Conservation (phyloP, 2,888 invertebrate genomes). For the Agrotis ipsilon region DNA sequence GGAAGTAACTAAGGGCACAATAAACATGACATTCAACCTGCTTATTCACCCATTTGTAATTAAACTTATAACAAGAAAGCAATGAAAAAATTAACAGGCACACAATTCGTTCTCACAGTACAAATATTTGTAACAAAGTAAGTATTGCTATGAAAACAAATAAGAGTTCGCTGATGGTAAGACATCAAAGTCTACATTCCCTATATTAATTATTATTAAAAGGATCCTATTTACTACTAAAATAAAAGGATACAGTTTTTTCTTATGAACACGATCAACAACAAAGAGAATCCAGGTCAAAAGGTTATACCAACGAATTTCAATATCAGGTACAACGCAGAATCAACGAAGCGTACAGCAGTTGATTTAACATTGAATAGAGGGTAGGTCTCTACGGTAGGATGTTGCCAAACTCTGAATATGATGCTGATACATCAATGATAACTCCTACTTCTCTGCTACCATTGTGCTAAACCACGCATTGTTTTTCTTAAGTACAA, state of each 20-base stretch:
- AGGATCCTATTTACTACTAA: no score
- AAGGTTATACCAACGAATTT: slow-evolving; percentile 49
- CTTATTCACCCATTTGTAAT: no score
- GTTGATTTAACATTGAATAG: slow-evolving; percentile 75
- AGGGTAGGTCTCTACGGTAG: slow-evolving; percentile 62
- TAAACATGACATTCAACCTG: not conserved
- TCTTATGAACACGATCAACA: not conserved
- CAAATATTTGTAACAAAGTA: slow-evolving; percentile 4
- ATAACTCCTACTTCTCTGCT: slow-evolving; percentile 61
- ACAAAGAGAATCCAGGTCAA: slow-evolving; percentile 44
- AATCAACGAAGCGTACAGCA: slow-evolving; percentile 61
- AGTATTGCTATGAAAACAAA: not conserved
- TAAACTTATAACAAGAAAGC: not conserved
- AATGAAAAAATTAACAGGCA: not conserved
- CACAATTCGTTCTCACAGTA: slow-evolving; percentile 10
- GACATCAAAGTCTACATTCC: no score
- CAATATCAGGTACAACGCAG: slow-evolving; percentile 47
- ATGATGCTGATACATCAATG: slow-evolving; percentile 70
- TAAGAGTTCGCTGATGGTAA: not conserved
- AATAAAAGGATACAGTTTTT: no score
- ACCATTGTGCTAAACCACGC: slow-evolving; percentile 64
- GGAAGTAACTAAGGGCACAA: not conserved
- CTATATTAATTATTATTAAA: no score
- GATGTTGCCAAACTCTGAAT: slow-evolving; percentile 72
- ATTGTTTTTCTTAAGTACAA: slow-evolving; percentile 65